Conservation (phyloP, 2,113 vertebrate species). For the Spilogale gracilis region DNA sequence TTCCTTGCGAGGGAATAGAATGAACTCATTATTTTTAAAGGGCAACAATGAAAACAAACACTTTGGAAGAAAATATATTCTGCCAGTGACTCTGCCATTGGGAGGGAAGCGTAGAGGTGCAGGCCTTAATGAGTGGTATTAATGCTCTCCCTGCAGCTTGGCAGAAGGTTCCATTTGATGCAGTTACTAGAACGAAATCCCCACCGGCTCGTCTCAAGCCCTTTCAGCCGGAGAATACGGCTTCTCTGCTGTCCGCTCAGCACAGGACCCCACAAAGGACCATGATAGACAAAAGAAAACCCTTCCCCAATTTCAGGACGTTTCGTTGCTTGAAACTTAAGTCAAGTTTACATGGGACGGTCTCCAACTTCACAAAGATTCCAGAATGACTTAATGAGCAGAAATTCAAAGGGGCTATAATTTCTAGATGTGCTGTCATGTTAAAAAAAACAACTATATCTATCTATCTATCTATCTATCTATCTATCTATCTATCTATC, state of each 20-base stretch:
- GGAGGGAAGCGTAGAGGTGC: neutral
- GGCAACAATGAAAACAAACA: conserved; percentile 88
- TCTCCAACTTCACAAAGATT: conserved; percentile 77
- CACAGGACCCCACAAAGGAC: conserved; percentile 62
- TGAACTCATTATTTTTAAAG: conserved; percentile 82
- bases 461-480: too few relatives aligned
- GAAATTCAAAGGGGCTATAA: conserved; percentile 63
- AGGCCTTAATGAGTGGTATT: conserved; percentile 62
- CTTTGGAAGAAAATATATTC: conserved; percentile 82
- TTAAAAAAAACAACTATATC: neutral
- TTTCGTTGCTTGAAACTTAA: conserved; percentile 69
- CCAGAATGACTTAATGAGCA: conserved; percentile 26
- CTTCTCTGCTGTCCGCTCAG: conserved; percentile 68
- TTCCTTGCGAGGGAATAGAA: conserved; percentile 83
- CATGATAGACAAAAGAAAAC: conserved; percentile 72
- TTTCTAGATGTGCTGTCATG: neutral
- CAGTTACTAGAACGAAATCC: conserved; percentile 69
- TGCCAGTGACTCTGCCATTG: conserved; percentile 39
- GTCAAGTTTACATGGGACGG: conserved; percentile 52
- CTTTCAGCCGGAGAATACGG: conserved; percentile 54
- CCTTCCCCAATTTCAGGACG: conserved; percentile 67
- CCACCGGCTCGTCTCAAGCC: neutral
- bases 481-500: too few relatives aligned
- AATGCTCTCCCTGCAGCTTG: neutral
- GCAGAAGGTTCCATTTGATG: conserved; percentile 62